Percentiles rank a stretch among this genome's conserved stretches.
Evolutionary conservation across 2,797 vertebrate species (phyloP).

Genomic region (Syndactyla subalaris): DNA sequence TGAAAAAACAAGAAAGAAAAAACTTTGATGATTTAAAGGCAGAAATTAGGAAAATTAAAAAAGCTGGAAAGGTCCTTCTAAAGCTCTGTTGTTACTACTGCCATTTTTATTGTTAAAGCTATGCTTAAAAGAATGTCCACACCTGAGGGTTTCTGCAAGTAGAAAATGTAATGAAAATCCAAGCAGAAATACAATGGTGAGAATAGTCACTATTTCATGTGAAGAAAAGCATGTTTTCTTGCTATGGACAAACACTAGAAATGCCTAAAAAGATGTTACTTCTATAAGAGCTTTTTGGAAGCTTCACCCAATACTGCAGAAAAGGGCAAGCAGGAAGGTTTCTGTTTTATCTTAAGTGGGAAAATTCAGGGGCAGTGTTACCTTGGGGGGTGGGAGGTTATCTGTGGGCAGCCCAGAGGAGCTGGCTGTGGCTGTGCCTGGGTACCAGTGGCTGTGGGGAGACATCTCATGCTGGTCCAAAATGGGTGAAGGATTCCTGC

Average conservation of each 20-base stretch:
- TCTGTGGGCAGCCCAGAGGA: neutral
- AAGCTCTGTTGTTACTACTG: neutral
- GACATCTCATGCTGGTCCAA: fast-evolving
- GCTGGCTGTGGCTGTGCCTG: fast-evolving
- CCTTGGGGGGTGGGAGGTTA: fast-evolving
- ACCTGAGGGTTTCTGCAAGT: neutral
- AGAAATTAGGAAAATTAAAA: neutral
- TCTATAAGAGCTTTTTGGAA: neutral
- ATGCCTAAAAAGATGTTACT: neutral
- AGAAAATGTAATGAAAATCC: neutral
- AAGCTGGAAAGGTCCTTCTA: neutral
- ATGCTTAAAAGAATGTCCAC: neutral
- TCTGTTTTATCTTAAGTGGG: neutral
- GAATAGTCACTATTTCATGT: neutral
- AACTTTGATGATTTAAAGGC: neutral
- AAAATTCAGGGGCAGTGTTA: neutral
- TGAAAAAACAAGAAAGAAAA: neutral
- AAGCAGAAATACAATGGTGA: neutral
- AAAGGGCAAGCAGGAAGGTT: neutral
- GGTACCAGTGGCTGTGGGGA: fast-evolving
- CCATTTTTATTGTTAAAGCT: neutral
- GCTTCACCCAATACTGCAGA: neutral
- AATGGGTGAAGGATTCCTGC: neutral
- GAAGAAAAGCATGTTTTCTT: neutral
- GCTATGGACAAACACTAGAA: neutral